Base-by-base conservation (phyloP, 2,797 vertebrate species). In the Xiphophorus birchmanni region DNA sequence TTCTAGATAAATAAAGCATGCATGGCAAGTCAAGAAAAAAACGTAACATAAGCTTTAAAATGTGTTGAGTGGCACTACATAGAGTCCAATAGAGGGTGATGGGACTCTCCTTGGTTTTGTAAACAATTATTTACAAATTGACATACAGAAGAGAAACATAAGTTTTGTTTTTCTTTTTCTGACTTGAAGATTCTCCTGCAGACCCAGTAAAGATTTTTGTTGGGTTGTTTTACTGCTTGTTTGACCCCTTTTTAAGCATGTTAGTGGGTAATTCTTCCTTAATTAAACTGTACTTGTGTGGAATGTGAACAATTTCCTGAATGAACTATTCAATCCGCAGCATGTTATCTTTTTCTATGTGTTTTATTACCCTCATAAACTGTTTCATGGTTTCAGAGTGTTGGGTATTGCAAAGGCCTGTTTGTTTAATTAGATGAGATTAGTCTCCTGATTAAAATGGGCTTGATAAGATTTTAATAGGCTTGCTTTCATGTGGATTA, bases 381-480 rank as follows among this genome's bases (percentile, higher is more conserved):
- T 11, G 42, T 82, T 86, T 89, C 60, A 80, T 76, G 78, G 84
- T 79, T 77, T 63, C 37, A 44, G 54, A 73, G 73, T 78, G 87
- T 74, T 81, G 77, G 77, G 82, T 88, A 85, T 78, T 88, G 86
- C 75, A 74, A 81, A 79, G 69, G 84, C 73, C 81, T 76, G 81
- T 87, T 87, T 90, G 88, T 92, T 91, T 89, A 94, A 93, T 91
- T 87, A 87, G 86, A 90, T 87, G 75, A 92, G 87, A 94, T 94
- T 91, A 91, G 83, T 87, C 87, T 88, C 69, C 91, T 93, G 93
- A 94, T 93, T 93, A 91, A 93, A 93, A 89, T 71, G 81, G 76
- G 77, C 90, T 90, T 90, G 90, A 92, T 92, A 88, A 87, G 76
- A 81, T 88, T 92, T 93, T 93, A 94, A 94, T 91, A 86, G 90